These are phyloP conservation scores for Cisticola juncidis DNA, from an alignment of 2,113 vertebrate species.

Conservation along the genomic window DNA sequence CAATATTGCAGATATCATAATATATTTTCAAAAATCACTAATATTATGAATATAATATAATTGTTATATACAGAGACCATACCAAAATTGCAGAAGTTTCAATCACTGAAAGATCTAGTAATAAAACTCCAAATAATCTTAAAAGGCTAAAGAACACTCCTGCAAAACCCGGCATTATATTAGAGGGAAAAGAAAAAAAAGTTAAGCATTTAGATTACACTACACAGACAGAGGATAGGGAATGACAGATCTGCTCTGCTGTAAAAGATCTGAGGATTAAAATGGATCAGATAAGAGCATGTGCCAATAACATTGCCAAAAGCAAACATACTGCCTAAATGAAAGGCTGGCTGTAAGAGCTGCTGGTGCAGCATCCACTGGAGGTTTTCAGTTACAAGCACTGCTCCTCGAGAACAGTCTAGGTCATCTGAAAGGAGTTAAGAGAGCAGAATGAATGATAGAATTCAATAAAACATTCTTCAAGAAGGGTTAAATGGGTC, in stretches of 20 bases:
- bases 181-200: not conserved
- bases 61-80: not conserved
- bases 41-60: not conserved
- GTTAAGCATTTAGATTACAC: not conserved
- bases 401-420: not conserved
- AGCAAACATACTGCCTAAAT: not conserved
- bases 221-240: not conserved
- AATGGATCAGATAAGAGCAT: not conserved
- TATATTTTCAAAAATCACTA: not conserved
- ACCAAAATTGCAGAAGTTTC: not conserved
- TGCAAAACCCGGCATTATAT: not conserved
- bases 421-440: not conserved
- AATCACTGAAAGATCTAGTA: not conserved
- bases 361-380: not conserved
- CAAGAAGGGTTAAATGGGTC: not conserved
- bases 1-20: not conserved
- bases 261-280: not conserved
- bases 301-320: not conserved
- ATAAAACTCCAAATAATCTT: not conserved
- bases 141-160: not conserved
- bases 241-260: not conserved
- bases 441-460: not conserved
- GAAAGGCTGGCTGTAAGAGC: not conserved
- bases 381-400: not conserved
- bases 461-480: not conserved